Evolutionary conservation across 2,113 vertebrate species (phyloP).

Genomic region (Panurus biarmicus): DNA sequence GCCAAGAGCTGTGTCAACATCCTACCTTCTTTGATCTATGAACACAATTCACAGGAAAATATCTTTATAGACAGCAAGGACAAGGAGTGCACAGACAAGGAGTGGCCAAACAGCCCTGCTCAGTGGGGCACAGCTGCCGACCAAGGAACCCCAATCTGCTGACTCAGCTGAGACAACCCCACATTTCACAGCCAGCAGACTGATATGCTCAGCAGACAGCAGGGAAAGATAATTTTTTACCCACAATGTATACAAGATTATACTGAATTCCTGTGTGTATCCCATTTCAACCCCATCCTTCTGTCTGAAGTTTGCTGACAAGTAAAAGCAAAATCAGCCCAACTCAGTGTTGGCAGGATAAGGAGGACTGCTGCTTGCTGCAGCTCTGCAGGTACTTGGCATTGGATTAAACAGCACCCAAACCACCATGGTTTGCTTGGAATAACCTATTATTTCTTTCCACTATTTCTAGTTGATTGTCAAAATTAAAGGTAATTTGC

Average conservation of each 20-base stretch:
- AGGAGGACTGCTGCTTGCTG: not conserved
- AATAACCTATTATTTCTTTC: not conserved
- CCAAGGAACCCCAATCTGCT: not conserved
- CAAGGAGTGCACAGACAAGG: not conserved
- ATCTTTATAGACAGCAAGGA: not conserved
- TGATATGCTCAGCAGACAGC: not conserved
- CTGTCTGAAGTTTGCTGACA: not conserved
- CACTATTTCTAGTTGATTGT: not conserved
- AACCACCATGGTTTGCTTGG: not conserved
- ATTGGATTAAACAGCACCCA: not conserved
- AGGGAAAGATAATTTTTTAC: not conserved
- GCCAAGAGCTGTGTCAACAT: conserved; percentile 37
- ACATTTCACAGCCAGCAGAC: not conserved
- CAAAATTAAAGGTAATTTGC: not conserved
- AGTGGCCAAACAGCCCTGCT: not conserved
- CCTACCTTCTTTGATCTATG: conserved; percentile 12
- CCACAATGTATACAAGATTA: fast-evolving
- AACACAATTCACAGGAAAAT: not conserved
- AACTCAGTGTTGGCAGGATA: fast-evolving
- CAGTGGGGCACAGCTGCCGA: not conserved
- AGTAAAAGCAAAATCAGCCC: not conserved
- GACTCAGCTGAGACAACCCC: not conserved
- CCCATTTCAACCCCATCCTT: not conserved
- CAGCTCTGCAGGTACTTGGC: not conserved
- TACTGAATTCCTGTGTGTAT: not conserved